Evolutionary conservation across 2,888 invertebrate genomes (phyloP).

Genomic region (Rhingia campestris): DNA sequence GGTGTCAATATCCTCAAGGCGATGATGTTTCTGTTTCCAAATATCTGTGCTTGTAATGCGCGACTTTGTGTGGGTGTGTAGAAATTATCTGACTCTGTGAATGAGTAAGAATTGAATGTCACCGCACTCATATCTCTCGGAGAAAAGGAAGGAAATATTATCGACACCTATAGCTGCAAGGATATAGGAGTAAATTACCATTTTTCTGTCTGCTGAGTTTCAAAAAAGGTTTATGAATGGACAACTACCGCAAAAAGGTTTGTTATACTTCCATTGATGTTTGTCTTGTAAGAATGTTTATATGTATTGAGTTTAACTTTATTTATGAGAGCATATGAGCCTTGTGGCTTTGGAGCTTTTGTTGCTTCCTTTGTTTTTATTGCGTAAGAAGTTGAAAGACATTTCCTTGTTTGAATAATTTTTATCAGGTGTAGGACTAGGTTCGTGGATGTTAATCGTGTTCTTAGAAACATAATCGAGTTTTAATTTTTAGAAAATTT

Average conservation of each 20-base stretch:
- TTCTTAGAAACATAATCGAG: no score
- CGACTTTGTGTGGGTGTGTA: not conserved
- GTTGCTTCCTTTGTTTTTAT: no score
- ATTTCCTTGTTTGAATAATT: no score
- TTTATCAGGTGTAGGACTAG: no score
- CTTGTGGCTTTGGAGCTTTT: no score
- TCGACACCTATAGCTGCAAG: constrained; percentile 1
- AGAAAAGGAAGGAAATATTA: not conserved
- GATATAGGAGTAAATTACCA: constrained; percentile 23
- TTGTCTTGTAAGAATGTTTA: not conserved
- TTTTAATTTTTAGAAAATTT: no score
- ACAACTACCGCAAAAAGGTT: constrained; percentile 82
- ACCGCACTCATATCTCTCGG: constrained; percentile 10
- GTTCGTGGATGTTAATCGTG: no score
- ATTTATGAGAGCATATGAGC: no score
- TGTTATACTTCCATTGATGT: constrained; percentile 55
- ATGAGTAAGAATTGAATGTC: constrained; percentile 7
- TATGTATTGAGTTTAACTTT: no score
- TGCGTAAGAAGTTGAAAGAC: no score
- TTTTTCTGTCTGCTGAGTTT: constrained; percentile 17
- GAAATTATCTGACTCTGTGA: not conserved
- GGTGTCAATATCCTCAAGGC: constrained; percentile 23
- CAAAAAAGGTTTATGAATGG: constrained; percentile 78
- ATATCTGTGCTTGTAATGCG: constrained; percentile 7
- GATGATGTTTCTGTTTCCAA: constrained; percentile 3